These are phyloP conservation scores for Limnodromus scolopaceus DNA, from an alignment of 2,797 vertebrate species.

Conservation along the genomic window DNA sequence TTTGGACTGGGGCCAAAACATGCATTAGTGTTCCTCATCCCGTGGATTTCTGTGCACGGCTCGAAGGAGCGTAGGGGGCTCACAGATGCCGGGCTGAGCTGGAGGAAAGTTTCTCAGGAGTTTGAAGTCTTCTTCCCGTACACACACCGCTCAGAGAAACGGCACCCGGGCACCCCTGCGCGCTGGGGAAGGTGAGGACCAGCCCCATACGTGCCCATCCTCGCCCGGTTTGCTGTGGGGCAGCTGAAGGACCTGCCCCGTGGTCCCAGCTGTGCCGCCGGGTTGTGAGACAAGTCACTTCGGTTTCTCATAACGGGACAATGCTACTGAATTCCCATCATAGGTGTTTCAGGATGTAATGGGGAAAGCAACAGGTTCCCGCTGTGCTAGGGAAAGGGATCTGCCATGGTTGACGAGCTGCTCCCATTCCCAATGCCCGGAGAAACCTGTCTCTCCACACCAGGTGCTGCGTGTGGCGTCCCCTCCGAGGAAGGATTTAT, in stretches of 20 bases:
- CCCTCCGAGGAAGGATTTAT: neutral
- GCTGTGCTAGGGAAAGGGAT: neutral
- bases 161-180: rapidly evolving
- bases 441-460: rapidly evolving
- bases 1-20: conserved; percentile 58
- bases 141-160: rapidly evolving
- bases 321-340: neutral
- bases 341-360: neutral
- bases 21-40: conserved; percentile 66
- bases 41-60: neutral
- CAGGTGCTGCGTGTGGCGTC: neutral
- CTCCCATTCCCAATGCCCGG: rapidly evolving
- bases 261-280: neutral
- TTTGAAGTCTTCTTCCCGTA: neutral
- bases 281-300: neutral
- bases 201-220: rapidly evolving
- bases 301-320: neutral
- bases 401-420: neutral
- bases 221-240: neutral
- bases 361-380: neutral
- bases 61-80: neutral
- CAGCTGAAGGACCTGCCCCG: neutral
- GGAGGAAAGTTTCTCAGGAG: neutral
- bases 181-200: neutral
- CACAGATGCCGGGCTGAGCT: neutral